Conservation (phyloP, 2,113 vertebrate species). For the Vombatus ursinus region DNA sequence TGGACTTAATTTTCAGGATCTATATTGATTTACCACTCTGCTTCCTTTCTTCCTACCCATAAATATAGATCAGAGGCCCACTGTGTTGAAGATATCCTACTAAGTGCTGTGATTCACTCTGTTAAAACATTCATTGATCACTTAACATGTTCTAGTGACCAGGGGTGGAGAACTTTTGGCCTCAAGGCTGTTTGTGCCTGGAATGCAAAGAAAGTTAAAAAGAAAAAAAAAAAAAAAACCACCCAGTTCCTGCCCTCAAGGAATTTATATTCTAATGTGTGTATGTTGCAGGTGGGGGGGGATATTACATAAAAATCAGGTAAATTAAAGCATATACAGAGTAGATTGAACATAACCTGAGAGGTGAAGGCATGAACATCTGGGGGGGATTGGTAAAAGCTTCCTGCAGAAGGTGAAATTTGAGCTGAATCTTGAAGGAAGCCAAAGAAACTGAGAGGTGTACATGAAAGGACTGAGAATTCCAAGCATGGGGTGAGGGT, state of each 20-base stretch:
- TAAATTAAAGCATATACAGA: not conserved
- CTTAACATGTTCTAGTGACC: too few relatives aligned
- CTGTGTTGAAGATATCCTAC: not conserved
- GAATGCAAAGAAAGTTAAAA: too few relatives aligned
- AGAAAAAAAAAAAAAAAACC: too few relatives aligned
- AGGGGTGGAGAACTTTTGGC: too few relatives aligned
- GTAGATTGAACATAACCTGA: not conserved
- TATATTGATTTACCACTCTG: not conserved
- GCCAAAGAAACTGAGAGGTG: not conserved
- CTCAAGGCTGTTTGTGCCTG: too few relatives aligned
- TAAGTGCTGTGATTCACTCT: not conserved
- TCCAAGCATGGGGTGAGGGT: not conserved
- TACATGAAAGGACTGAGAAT: not conserved
- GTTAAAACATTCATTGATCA: not conserved
- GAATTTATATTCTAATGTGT: not conserved
- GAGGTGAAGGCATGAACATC: not conserved
- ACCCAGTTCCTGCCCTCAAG: too few relatives aligned
- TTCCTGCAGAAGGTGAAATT: not conserved
- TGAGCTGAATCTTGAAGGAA: not conserved
- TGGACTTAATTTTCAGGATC: too few relatives aligned
- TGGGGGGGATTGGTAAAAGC: not conserved
- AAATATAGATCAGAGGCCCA: not conserved
- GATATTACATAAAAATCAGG: not conserved
- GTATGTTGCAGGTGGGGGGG: too few relatives aligned
- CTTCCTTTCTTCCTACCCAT: not conserved